Conservation (phyloP, 2,797 vertebrate species). For the Parambassis ranga region DNA sequence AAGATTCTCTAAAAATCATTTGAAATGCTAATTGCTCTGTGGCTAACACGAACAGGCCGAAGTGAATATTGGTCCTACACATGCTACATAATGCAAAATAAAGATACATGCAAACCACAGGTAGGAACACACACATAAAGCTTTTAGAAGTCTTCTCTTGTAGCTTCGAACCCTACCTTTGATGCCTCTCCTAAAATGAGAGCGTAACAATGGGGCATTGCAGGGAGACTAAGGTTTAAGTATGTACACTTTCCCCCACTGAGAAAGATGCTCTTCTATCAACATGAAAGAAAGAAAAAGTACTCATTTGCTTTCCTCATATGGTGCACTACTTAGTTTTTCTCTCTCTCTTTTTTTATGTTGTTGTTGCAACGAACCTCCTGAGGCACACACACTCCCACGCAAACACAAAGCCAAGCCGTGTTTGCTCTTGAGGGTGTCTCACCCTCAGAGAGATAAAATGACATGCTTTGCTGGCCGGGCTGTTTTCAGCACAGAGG, state of each 20-base stretch:
- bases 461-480: constrained; percentile 45
- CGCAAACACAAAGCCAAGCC: constrained; percentile 39
- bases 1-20: constrained; percentile 17
- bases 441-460: constrained; percentile 55
- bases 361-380: constrained; percentile 28
- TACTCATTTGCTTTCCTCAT: constrained; percentile 42
- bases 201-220: constrained; percentile 14
- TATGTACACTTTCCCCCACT: constrained; percentile 22
- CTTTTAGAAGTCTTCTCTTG: background rate
- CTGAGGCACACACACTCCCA: constrained; percentile 23
- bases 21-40: constrained; percentile 41
- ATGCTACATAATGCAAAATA: background rate
- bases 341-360: background rate
- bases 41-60: background rate
- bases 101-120: constrained; percentile 6
- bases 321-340: constrained; percentile 18
- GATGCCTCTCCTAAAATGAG: background rate
- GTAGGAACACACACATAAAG: background rate
- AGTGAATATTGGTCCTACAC: constrained; percentile 29
- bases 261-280: constrained; percentile 29
- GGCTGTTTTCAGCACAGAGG: constrained; percentile 48
- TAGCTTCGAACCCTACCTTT: background rate
- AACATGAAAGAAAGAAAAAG: constrained; percentile 23
- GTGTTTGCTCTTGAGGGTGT: constrained; percentile 49
- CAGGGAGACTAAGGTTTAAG: background rate